Evolutionary conservation across 2,888 invertebrate genomes (phyloP), one percentile per base, ranked within the genome.

Genomic region (Sipha maydis): DNA sequence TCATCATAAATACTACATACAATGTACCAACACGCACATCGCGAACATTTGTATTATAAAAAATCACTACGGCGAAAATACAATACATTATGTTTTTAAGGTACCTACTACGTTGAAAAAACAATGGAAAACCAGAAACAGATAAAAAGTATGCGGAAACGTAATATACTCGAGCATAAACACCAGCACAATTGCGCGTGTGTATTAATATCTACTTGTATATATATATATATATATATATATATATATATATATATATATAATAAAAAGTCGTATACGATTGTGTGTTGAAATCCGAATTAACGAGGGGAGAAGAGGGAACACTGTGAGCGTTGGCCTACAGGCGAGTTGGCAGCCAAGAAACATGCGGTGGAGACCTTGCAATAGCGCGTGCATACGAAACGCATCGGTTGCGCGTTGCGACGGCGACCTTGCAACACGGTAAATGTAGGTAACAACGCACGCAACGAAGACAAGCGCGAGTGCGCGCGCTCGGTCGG

Each of bases 351-450:
- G 80, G 84, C 56, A 34, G 25, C 73, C 61, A 28, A 84, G 38
- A 84, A 75, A 67, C 11, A 8, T 25, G 19, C 38, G 76, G 0
- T 25, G 28, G 38, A 85, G 85, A 85, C 85, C 85, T 85, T 85
- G 85, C 85, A 85, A 31, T 21, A 41, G 41, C 31, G 48, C 73
- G 28, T 38, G 41, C 73, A 76, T 75, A 85, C 84, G 73, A 85
- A 85, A 85, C 76, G 77, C 77, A 85, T 85, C 48, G 41, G 77
- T 77, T 85, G 78, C 28, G 34, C 61, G 71, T 28, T 28, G 56
- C 38, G 71, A 38, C 76, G 48, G 67, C 25, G 85, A 77, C 85
- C 85, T 85, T 85, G 85, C 67, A 67, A 76, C 61, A 25, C 31
- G 71, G 48, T 54, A 71, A 71, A 83, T 75, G 84, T 76, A 76